Base-by-base conservation (phyloP, 2,797 vertebrate genomes). In the Pangasius krempfi region DNA sequence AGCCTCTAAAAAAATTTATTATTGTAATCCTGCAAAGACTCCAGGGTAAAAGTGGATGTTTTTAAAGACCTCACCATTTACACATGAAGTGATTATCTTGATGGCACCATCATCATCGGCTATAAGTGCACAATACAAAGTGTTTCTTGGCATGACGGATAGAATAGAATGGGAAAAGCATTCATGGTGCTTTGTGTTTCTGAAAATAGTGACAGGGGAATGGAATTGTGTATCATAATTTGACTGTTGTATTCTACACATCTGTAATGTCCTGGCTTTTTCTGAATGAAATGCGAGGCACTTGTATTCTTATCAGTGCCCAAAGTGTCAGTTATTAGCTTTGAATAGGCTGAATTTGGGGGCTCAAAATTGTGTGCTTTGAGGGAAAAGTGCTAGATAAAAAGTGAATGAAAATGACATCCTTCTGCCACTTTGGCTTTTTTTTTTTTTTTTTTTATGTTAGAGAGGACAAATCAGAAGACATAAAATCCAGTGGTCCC, bases 401-500 rank as follows among this genome's bases (percentile, higher is more conserved):
- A 82, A 44, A 81, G 13, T 76, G 58, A 33, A 86, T 73, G 70
- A 89, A 91, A 90, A 68, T 64, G 72, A 76, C 84, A 72, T 64
- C 82, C 79, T 88, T 62, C 4, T 89, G 82, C 37, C 84, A 90
- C 90, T 58, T 68, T 78, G 87, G 37, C 73, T 90, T 9, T 47
- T 7, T 90, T 92, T 33, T 7, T 90, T 92, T 33, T 93, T 44
- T 92, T 92, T 37, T 8, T 89, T 64, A 87, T 83, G 66, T 88
- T 66, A 75, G 85, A 93, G 89, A 94, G 70, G 91, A 94, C 86
- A 90, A 92, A 72, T 87, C 87, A 93, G 88, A 93, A 72, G 92
- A 93, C 92, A 92, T 94, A 93, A 94, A 95, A 95, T 94, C 90
- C 93, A 94, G 93, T 92, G 92, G 91, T 89, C 91, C 91, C 88